phyloP scores from a whole-genome alignment of 1,140 invertebrate genomes.

The Papilio polytes region DNA sequence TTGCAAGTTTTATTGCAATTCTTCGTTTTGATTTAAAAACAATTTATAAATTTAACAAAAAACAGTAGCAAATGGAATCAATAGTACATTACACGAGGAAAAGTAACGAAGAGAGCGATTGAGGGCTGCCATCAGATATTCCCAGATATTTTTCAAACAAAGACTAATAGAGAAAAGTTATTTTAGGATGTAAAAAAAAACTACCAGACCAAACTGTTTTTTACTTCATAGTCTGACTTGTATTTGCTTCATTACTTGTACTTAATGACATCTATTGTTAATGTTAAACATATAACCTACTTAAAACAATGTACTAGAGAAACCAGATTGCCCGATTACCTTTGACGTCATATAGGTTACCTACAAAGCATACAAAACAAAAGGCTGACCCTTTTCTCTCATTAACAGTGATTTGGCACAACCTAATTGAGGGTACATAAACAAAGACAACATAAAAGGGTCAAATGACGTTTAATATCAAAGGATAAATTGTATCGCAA shows the following conservation, averaged over 20 bases:
- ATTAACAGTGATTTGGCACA: not conserved
- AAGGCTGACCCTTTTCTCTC: not conserved
- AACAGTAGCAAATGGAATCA: not conserved
- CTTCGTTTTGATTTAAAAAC: not conserved
- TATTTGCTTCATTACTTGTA: not conserved
- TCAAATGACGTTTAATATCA: not conserved
- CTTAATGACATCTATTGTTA: not conserved
- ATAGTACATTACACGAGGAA: slow-evolving; percentile 20
- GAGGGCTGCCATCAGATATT: not conserved
- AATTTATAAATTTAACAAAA: not conserved
- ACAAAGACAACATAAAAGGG: not conserved
- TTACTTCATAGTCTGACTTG: not conserved
- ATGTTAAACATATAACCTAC: not conserved
- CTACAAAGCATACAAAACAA: not conserved
- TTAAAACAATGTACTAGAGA: too few relatives aligned
- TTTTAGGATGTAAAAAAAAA: not conserved
- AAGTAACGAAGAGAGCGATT: not conserved
- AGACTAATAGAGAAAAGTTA: too few relatives aligned
- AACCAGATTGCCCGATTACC: not conserved
- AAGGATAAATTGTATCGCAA: not conserved
- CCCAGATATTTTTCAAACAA: not conserved
- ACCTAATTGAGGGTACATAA: not conserved
- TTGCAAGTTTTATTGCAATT: not conserved
- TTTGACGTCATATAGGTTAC: not conserved
- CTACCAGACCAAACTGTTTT: not conserved